phyloP scores from a whole-genome alignment of 2,888 invertebrate species.

The Leptarthrus brevirostris region DNA sequence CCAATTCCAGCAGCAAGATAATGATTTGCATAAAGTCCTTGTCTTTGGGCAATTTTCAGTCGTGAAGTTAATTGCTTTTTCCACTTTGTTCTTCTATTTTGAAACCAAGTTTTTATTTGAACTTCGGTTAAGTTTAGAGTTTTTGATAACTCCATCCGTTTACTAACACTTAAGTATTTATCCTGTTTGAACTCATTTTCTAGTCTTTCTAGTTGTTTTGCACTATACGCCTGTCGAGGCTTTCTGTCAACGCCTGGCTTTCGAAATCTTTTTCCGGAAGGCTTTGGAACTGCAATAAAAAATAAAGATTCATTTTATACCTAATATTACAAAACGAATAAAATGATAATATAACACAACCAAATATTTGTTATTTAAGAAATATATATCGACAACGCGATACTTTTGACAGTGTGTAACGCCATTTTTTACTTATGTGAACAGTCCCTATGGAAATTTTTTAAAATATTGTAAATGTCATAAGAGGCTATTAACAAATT shows the following conservation, averaged over 20 bases:
- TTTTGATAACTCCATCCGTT: constrained; percentile 92
- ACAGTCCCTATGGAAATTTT: too few species aligned
- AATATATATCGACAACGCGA: too few species aligned
- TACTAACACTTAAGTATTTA: constrained; percentile 95
- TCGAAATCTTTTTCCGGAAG: constrained; percentile 80
- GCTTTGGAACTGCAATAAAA: constrained; percentile 78
- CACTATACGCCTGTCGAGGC: constrained; percentile 95
- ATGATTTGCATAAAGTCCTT: constrained; percentile 79
- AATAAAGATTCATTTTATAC: background rate
- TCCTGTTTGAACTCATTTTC: constrained; percentile 96
- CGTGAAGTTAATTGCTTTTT: constrained; percentile 94
- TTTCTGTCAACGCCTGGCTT: constrained; percentile 92
- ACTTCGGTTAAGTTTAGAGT: constrained; percentile 90
- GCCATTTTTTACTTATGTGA: too few species aligned
- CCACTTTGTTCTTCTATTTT: constrained; percentile 96
- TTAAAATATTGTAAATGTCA: too few species aligned
- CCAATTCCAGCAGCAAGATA: constrained; percentile 70
- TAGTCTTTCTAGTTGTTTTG: constrained; percentile 89
- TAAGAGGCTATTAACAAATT: too few species aligned
- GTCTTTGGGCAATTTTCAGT: constrained; percentile 88
- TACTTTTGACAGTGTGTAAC: too few species aligned
- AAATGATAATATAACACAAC: too few species aligned
- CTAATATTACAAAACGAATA: too few species aligned
- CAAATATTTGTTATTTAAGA: too few species aligned
- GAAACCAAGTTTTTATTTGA: too few species aligned